Base-by-base conservation (phyloP, 2,797 vertebrate genomes). In the Arremon brunneinucha region DNA sequence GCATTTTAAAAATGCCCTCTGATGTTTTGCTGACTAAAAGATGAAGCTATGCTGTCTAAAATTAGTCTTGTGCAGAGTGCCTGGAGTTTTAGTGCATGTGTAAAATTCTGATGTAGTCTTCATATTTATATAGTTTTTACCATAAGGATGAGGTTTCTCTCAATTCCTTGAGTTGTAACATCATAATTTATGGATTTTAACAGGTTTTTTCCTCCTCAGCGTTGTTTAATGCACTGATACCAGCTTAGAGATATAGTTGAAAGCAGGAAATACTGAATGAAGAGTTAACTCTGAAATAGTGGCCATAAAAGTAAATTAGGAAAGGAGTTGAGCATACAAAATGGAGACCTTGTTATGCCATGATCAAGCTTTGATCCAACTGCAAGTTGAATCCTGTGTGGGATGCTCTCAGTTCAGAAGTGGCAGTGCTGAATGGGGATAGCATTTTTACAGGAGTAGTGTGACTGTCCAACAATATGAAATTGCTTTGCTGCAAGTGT, bases 1-100 rank as follows among this genome's bases (percentile, higher is more conserved):
- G 35, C 43, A 88, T 90, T 88, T 96, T 78, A 19, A 88, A 92
- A 94, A 83, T 88, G 62, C 43, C 18, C 21, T 94, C 76, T 93
- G 89, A 90, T 93, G 76, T 83, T 90, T 91, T 90, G 69, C 76
- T 90, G 85, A 68, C 87, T 85, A 64, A 83, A 91, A 91, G 50
- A 43, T 56, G 14, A 53, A 85, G 27, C 44, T 83, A 0, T 56
- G 41, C 32, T 89, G 72, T 46, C 49, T 75, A 44, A 77, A 94
- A 83, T 78, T 50, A 65, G 50, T 83, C 35, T 22, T 2, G 2
- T 35, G 32, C 19, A 32, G 19, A 23, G 44, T 46, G 52, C 64
- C 82, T 89, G 35, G 37, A 71, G 39, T 68, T 87, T 41, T 53
- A 65, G 13, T 49, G 34, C 15, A 27, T 32, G 16, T 53, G 18